Percentiles rank a stretch among this genome's conserved stretches.
phyloP scores from a whole-genome alignment of 2,797 vertebrate genomes.

The Danio choprae region DNA sequence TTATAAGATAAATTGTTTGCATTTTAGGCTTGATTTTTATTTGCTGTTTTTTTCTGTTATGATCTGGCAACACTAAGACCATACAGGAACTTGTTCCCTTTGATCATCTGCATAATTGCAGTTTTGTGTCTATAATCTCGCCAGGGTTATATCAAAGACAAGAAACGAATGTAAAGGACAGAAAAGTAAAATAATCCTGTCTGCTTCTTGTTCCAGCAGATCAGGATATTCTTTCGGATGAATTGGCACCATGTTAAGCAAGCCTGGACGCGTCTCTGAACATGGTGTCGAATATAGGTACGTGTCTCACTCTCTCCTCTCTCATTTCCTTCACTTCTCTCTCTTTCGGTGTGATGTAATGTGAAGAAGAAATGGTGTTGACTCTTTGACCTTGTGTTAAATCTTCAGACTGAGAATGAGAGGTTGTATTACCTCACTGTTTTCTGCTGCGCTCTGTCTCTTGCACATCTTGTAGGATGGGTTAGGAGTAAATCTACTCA shows the following conservation, averaged over 20 bases:
- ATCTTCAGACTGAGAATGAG: conserved; percentile 18
- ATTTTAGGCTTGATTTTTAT: too few relatives aligned
- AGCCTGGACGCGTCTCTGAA: conserved; percentile 18
- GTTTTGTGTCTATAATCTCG: conserved; percentile 21
- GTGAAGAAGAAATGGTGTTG: conserved; percentile 22
- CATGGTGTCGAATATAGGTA: conserved; percentile 18
- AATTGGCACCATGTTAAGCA: neutral
- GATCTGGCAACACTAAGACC: too few relatives aligned
- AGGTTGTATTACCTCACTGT: conserved; percentile 35
- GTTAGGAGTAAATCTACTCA: conserved; percentile 27
- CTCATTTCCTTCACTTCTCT: conserved; percentile 15
- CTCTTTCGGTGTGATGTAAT: conserved; percentile 29
- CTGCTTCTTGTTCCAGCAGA: neutral
- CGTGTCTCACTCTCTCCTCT: conserved; percentile 9
- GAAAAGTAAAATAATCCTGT: neutral
- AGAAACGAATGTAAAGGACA: neutral
- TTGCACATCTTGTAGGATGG: neutral
- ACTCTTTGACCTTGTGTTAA: conserved; percentile 26
- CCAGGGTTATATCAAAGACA: conserved; percentile 4
- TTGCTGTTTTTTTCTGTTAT: too few relatives aligned
- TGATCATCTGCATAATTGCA: too few relatives aligned
- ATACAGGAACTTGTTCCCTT: too few relatives aligned
- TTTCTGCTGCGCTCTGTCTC: neutral
- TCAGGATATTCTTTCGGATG: neutral
- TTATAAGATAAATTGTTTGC: too few relatives aligned